These are phyloP conservation scores for Dermatemys mawii DNA, from an alignment of 2,113 vertebrate species.

Conservation along the genomic window DNA sequence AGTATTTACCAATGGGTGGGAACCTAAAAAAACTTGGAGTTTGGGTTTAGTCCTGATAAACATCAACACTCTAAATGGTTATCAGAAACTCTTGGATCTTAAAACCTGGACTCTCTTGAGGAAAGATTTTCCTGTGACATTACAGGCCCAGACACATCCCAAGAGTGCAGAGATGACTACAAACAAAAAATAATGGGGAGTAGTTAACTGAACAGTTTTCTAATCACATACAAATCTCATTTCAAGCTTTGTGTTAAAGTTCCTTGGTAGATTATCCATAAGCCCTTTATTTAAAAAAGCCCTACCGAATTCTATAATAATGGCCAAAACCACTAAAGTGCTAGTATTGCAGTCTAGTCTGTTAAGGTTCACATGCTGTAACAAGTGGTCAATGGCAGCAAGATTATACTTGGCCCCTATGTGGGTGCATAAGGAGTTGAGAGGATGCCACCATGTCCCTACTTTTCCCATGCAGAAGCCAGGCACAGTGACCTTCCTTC, in stretches of 20 bases:
- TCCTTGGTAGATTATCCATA: not conserved
- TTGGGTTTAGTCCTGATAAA: not conserved
- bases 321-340: not conserved
- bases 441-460: not conserved
- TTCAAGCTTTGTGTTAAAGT: not conserved
- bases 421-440: not conserved
- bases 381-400: not conserved
- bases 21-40: not conserved
- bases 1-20: not conserved
- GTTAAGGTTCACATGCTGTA: not conserved
- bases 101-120: not conserved
- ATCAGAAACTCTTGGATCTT: not conserved
- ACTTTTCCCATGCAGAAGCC: not conserved
- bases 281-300: not conserved
- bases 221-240: not conserved
- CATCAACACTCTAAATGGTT: not conserved
- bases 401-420: not conserved
- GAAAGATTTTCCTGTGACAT: not conserved
- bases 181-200: not conserved
- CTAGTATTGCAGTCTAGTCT: not conserved
- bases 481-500: not conserved
- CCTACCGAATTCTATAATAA: not conserved
- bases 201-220: not conserved
- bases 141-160: not conserved
- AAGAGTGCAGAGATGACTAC: not conserved